Percentiles rank a stretch among this genome's conserved stretches.
Evolutionary conservation across 2,113 vertebrate species (phyloP).

Genomic region (Mormoops blainvillei): DNA sequence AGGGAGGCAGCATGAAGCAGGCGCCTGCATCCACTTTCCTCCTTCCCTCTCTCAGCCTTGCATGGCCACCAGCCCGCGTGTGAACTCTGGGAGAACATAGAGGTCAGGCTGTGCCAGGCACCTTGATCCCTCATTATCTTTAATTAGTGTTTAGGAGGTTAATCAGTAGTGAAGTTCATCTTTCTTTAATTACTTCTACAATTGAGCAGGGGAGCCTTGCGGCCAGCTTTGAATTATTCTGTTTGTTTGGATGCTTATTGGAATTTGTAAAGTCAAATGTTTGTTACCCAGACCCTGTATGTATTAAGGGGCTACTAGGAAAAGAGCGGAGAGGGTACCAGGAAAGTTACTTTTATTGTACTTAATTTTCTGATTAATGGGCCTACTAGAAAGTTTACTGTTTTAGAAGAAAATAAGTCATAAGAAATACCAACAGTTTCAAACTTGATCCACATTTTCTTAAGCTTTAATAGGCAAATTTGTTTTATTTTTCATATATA

Average conservation of each 20-base stretch:
- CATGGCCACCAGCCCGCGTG: constrained; percentile 64
- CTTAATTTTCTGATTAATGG: constrained; percentile 51
- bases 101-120: constrained; percentile 74
- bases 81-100: constrained; percentile 56
- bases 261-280: constrained; percentile 79
- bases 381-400: constrained; percentile 54
- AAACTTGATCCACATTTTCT: neutral
- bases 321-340: neutral
- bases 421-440: neutral
- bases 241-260: constrained; percentile 81
- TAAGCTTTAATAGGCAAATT: neutral
- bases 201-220: constrained; percentile 68
- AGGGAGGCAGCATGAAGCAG: constrained; percentile 23
- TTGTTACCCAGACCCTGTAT: constrained; percentile 55
- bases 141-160: constrained; percentile 81
- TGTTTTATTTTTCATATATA: neutral
- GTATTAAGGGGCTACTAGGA: constrained; percentile 39
- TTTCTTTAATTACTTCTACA: constrained; percentile 83
- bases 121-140: constrained; percentile 78
- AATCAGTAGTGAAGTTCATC: constrained; percentile 80
- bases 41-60: constrained; percentile 21
- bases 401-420: neutral
- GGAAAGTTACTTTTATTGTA: constrained; percentile 18
- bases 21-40: constrained; percentile 72
- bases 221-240: constrained; percentile 79